Conservation (phyloP, 2,797 vertebrate species). For the Characodon lateralis region DNA sequence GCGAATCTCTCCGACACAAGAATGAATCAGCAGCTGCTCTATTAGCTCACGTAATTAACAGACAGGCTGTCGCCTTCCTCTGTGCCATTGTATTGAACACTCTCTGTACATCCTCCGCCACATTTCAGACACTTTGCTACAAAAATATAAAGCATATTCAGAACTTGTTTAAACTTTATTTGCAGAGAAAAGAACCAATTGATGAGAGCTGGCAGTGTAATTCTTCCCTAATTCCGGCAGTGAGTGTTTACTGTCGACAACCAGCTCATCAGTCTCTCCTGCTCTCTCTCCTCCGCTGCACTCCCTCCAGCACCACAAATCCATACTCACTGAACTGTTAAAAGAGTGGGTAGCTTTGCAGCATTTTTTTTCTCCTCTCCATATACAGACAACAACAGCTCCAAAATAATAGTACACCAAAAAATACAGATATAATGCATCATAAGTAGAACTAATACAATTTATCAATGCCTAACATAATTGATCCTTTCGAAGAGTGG, state of each 20-base stretch:
- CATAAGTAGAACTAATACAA: slow-evolving; percentile 8
- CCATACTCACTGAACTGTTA: slow-evolving; percentile 60
- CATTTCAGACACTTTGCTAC: slow-evolving; percentile 29
- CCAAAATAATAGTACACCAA: slow-evolving; percentile 61
- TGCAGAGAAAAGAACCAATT: slow-evolving; percentile 13
- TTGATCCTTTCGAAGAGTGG: neutral
- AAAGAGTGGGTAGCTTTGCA: slow-evolving; percentile 51
- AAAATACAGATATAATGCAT: slow-evolving; percentile 46
- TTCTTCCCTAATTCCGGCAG: slow-evolving; percentile 35
- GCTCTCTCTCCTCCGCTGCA: slow-evolving; percentile 21
- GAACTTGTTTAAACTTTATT: slow-evolving; percentile 12
- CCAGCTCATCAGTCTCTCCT: neutral
- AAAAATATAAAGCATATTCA: slow-evolving; percentile 18
- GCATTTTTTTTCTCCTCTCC: slow-evolving; percentile 38
- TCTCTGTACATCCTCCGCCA: slow-evolving; percentile 32
- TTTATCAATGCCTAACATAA: neutral
- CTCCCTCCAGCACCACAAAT: slow-evolving; percentile 35
- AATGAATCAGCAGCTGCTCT: slow-evolving; percentile 66
- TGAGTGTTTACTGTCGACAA: slow-evolving; percentile 23
- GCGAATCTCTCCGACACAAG: slow-evolving; percentile 51
- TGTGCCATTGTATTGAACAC: slow-evolving; percentile 2
- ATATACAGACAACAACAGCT: slow-evolving; percentile 10
- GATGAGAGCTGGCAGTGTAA: slow-evolving; percentile 7
- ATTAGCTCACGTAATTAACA: slow-evolving; percentile 70
- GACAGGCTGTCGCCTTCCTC: slow-evolving; percentile 36